Evolutionary conservation across 2,888 invertebrate species (phyloP).

Genomic region (Drosophila rellima): DNA sequence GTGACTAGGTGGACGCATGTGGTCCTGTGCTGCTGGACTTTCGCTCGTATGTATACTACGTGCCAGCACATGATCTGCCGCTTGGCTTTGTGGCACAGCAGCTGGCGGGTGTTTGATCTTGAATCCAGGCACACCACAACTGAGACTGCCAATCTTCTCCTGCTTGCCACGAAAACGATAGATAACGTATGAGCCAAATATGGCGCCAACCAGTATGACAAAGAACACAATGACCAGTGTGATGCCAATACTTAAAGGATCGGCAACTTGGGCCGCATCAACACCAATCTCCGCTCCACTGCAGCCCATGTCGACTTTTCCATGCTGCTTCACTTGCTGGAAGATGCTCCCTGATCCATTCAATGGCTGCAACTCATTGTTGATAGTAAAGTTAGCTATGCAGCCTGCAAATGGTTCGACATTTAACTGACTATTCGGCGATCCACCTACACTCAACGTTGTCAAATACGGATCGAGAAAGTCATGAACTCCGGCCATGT

Average conservation of each 20-base stretch:
- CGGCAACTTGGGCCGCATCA: slow-evolving; percentile 92
- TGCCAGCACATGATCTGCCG: slow-evolving; percentile 89
- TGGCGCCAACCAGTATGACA: slow-evolving; percentile 94
- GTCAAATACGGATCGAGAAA: slow-evolving; percentile 96
- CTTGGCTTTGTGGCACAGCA: slow-evolving; percentile 89
- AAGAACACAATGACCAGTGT: slow-evolving; percentile 98
- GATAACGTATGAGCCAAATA: slow-evolving; percentile 96
- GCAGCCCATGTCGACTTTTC: slow-evolving; percentile 92
- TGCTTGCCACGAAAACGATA: slow-evolving; percentile 95
- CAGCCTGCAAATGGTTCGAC: slow-evolving; percentile 93
- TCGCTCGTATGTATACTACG: slow-evolving; percentile 90
- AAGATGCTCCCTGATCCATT: slow-evolving; percentile 95
- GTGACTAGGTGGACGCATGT: slow-evolving; percentile 83
- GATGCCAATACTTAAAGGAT: slow-evolving; percentile 96
- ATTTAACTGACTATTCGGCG: slow-evolving; percentile 86
- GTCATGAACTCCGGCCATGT: slow-evolving; percentile 94
- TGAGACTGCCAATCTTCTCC: slow-evolving; percentile 91
- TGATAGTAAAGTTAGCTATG: slow-evolving; percentile 94
- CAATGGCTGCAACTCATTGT: slow-evolving; percentile 95
- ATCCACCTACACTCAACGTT: slow-evolving; percentile 92
- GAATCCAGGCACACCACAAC: slow-evolving; percentile 89
- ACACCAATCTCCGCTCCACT: slow-evolving; percentile 90
- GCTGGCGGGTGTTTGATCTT: slow-evolving; percentile 92
- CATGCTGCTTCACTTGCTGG: slow-evolving; percentile 89
- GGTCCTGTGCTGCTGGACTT: slow-evolving; percentile 84